Evolutionary conservation across 30 jellyfish, hydroid and myxozoan genomes (phyloP).

Genomic region (Calvadosia cruxmelitensis): DNA sequence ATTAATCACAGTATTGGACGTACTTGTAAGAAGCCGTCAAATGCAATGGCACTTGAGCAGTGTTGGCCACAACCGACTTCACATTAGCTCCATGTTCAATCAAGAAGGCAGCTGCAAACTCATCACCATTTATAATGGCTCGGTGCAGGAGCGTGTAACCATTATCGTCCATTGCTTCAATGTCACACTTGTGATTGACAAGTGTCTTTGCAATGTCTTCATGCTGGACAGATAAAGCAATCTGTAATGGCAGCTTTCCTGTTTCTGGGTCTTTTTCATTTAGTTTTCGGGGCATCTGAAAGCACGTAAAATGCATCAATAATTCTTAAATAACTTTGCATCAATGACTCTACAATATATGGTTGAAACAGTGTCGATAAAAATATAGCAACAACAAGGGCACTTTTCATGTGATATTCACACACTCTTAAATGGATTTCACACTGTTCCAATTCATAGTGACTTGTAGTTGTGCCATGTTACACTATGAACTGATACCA

Average conservation of each 20-base stretch:
- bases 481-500: too few relatives aligned
- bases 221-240: conserved; percentile 67
- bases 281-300: conserved; percentile 68
- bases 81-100: conserved; percentile 80
- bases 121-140: conserved; percentile 70
- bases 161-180: conserved; percentile 51
- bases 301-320: not conserved
- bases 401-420: too few relatives aligned
- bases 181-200: conserved; percentile 70
- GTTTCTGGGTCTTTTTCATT: conserved; percentile 61
- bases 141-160: conserved; percentile 58
- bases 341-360: too few relatives aligned
- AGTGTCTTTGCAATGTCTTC: conserved; percentile 83
- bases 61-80: conserved; percentile 40
- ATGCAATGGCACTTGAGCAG: conserved; percentile 51
- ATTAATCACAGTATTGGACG: too few relatives aligned
- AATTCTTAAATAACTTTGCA: too few relatives aligned
- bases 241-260: conserved; percentile 51
- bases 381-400: too few relatives aligned
- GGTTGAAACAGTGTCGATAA: too few relatives aligned
- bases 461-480: too few relatives aligned
- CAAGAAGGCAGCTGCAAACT: conserved; percentile 62
- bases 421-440: too few relatives aligned
- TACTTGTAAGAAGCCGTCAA: conserved; percentile 81
- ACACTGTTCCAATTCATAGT: too few relatives aligned